Evolutionary conservation across 2,888 invertebrate species (phyloP), one percentile per base, ranked within the genome.

Genomic region (Micoletzkya japonica): DNA sequence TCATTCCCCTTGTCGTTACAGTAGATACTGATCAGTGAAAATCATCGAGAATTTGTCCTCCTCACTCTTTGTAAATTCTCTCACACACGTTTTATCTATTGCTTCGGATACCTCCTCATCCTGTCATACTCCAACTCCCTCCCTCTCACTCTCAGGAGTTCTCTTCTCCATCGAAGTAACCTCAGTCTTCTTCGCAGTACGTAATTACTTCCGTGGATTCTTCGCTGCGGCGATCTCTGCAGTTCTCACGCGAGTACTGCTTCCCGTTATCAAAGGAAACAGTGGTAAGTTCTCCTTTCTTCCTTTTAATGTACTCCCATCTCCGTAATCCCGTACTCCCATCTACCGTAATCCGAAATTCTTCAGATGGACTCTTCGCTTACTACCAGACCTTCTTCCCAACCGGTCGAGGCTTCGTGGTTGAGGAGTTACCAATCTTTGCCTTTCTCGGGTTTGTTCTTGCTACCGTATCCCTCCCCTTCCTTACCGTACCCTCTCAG

Each of bases 401-500:
- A 0, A 36, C 54, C 4, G 66, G 66, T 6, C 26, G 37, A 3
- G 56, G 54, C 1, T 66, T 66, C 37, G 54, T 39, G 2, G 36
- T 39, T 0, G 37, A 66, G 37, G 66, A 66, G n/a, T 44, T 66
- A 7, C 66, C 66, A 2, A 37, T 66, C 6, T 66, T 66, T 34
- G 66, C 66, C 1, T n/a, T 54, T 24, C 52, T 66, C 2, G 66
- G 66, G 66, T 66, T 1, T 10, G 49, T n/a, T 61, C 2, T 4
- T 32, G 10, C 28, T 34, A 34, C 7, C 24, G 2, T 10, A 6
- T 2, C 7, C 32, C 32, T 56, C 3, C 30, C 28, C 56, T 28
- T 56, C 26, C 10, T 56, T 56, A n/a, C 26, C 26, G 56, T 56
- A 26, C 26, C 28, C 24, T 70, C 77, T 63, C 73, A 82, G 82